Conservation (phyloP, 2,113 vertebrate genomes). For the Copsychus sechellarum region DNA sequence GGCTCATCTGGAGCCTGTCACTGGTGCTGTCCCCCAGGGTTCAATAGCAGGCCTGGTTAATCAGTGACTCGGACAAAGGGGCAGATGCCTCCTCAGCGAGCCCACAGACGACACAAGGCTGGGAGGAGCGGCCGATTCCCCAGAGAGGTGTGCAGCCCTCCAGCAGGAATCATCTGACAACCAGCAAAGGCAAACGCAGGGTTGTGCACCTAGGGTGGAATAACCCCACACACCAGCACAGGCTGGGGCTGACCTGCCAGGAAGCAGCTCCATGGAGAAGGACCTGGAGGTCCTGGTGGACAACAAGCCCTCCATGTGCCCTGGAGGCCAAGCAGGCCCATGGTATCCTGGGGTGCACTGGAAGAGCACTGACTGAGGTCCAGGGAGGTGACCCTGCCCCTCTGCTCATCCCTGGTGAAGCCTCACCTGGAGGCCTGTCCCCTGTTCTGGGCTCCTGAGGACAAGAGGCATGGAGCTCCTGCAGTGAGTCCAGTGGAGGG, state of each 20-base stretch:
- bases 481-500: accelerated
- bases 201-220: neutral
- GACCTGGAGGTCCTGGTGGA: neutral
- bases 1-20: neutral
- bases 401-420: neutral
- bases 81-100: neutral
- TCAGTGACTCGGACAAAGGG: neutral
- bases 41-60: neutral
- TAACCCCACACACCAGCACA: neutral
- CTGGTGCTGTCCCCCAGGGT: neutral
- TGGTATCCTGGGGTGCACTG: too few species aligned
- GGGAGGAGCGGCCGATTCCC: neutral
- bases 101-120: neutral
- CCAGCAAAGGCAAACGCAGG: neutral
- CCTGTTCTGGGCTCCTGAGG: neutral
- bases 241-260: neutral
- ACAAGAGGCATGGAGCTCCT: neutral
- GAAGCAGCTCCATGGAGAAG: neutral
- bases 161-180: neutral
- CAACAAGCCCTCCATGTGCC: neutral
- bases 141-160: neutral
- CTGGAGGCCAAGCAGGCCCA: neutral
- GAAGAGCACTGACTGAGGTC: accelerated
- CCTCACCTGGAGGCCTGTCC: neutral
- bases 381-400: neutral